Evolutionary conservation across 1,140 invertebrate genomes (phyloP).

Genomic region (Archivesica marissinica): DNA sequence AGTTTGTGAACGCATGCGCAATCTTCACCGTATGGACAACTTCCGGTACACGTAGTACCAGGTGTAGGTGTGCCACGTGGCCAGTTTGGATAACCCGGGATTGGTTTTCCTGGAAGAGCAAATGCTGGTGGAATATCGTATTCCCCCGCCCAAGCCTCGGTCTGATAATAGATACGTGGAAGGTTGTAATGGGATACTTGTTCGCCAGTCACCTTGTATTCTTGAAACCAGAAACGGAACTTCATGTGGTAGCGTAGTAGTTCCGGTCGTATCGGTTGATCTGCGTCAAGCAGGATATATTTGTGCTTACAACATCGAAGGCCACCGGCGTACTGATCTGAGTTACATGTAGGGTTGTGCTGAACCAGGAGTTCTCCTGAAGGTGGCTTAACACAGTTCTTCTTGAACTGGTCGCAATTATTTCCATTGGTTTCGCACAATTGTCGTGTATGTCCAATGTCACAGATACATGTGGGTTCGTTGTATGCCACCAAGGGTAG

Average conservation of each 20-base stretch:
- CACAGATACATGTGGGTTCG: constrained; percentile 62
- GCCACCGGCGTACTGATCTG: constrained; percentile 57
- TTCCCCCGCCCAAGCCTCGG: constrained; percentile 66
- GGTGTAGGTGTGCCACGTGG: constrained; percentile 59
- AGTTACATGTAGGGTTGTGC: constrained; percentile 66
- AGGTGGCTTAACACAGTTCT: constrained; percentile 61
- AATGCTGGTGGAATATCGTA: constrained; percentile 67
- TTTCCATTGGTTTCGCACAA: constrained; percentile 62
- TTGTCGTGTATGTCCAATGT: constrained; percentile 33
- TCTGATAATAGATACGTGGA: constrained; percentile 64
- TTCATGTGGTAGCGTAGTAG: constrained; percentile 65
- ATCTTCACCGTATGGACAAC: constrained; percentile 60
- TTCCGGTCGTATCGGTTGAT: constrained; percentile 62
- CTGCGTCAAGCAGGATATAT: constrained; percentile 61
- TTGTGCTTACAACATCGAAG: constrained; percentile 61
- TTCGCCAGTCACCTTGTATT: constrained; percentile 34
- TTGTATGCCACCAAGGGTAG: constrained; percentile 18
- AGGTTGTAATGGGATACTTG: constrained; percentile 61
- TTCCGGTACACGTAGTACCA: constrained; percentile 62
- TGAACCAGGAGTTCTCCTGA: constrained; percentile 57
- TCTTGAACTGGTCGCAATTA: constrained; percentile 45
- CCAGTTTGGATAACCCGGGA: constrained; percentile 61
- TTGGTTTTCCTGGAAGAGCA: constrained; percentile 58
- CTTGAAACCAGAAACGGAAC: constrained; percentile 66
- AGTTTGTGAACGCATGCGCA: constrained; percentile 62